These are phyloP conservation scores for Galendromus occidentalis DNA, from an alignment of 1,140 invertebrate genomes.

Conservation along the genomic window DNA sequence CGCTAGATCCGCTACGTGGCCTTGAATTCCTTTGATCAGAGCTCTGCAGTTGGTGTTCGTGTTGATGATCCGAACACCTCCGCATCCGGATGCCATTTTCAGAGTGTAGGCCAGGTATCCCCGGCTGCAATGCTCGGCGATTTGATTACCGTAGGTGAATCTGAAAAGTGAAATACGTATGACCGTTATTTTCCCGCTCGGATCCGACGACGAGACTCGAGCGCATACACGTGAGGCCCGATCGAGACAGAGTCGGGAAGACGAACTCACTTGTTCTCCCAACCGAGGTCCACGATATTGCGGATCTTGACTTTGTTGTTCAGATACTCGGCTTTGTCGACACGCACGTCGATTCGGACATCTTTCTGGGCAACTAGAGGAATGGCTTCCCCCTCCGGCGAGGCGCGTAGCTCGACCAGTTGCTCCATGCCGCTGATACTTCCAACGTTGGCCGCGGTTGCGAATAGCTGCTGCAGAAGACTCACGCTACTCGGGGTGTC, in stretches of 20 bases:
- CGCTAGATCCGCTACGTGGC: constrained; percentile 61
- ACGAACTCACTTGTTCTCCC: constrained; percentile 53
- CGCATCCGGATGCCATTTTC: constrained; percentile 47
- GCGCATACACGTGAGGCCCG: no score
- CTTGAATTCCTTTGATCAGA: constrained; percentile 64
- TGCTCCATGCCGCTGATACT: constrained; percentile 3
- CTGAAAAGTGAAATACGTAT: neutral
- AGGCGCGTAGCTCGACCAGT: neutral
- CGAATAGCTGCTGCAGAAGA: neutral
- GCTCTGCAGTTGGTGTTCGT: constrained; percentile 46
- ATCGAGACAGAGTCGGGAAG: no score
- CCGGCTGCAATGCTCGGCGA: constrained; percentile 63
- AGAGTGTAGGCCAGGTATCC: constrained; percentile 72
- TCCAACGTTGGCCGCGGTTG: neutral
- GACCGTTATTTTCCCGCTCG: no score
- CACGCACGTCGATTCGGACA: neutral
- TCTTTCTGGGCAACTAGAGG: neutral
- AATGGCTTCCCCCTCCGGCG: neutral
- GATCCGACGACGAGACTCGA: no score
- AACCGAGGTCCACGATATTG: constrained; percentile 73
- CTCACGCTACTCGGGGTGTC: neutral
- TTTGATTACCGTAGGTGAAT: constrained; percentile 43
- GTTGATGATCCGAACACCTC: constrained; percentile 61
- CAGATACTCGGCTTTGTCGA: constrained; percentile 6
- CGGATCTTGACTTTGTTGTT: constrained; percentile 55